Percentiles rank a stretch among this genome's conserved stretches.
Evolutionary conservation across 2,797 vertebrate genomes (phyloP).

Genomic region (Malacoraja senta): DNA sequence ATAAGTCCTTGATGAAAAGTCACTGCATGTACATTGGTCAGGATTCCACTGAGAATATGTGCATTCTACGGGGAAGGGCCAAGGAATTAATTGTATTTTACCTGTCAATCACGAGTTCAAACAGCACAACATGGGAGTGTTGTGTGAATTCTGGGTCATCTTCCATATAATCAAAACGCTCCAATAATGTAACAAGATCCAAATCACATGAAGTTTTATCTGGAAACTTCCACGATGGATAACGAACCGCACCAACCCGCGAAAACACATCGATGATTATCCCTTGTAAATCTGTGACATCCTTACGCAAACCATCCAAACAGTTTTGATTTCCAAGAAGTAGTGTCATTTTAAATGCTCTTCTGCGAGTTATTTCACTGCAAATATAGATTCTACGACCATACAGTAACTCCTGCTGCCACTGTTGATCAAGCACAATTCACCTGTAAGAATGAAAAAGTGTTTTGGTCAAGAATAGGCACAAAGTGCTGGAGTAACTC

Average conservation of each 20-base stretch:
- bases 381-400: background rate
- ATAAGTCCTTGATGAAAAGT: background rate
- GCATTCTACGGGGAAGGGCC: background rate
- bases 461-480: background rate
- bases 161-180: constrained; percentile 72
- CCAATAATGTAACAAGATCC: constrained; percentile 71
- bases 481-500: no score
- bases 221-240: constrained; percentile 86
- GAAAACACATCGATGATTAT: constrained; percentile 74
- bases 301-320: constrained; percentile 71
- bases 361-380: background rate
- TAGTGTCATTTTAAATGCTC: constrained; percentile 59
- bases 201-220: constrained; percentile 76
- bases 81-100: constrained; percentile 47
- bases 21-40: no score
- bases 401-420: background rate
- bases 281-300: constrained; percentile 79
- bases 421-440: background rate
- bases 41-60: background rate
- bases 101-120: constrained; percentile 87
- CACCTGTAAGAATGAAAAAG: constrained; percentile 25
- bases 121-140: constrained; percentile 72
- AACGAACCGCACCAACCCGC: constrained; percentile 66
- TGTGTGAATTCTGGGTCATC: constrained; percentile 75
- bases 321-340: constrained; percentile 68